A percentile compares a stretch with the other conserved stretches of the same genome.
These are phyloP conservation scores for Drosophila niveifrons DNA, from an alignment of 2,888 invertebrate genomes.

Conservation along the genomic window DNA sequence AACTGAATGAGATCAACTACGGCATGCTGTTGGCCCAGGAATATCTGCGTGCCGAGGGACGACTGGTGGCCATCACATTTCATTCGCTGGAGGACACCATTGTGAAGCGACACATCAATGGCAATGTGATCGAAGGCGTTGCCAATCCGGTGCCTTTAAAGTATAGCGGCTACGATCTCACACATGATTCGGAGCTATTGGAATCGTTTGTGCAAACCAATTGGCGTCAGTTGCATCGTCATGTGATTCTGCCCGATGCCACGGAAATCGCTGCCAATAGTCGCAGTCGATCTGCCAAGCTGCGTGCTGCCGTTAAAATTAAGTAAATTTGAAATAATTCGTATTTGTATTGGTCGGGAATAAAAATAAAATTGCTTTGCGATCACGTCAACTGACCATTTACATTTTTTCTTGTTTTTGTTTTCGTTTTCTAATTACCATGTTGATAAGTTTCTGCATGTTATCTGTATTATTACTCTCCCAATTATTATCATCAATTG, in stretches of 20 bases:
- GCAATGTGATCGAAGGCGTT: constrained; percentile 90
- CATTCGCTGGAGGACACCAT: constrained; percentile 97
- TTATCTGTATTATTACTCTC: constrained; percentile 25
- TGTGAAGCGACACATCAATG: constrained; percentile 94
- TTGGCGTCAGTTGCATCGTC: constrained; percentile 93
- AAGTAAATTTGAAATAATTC: constrained; percentile 58
- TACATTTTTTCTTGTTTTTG: neutral
- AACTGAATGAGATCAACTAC: constrained; percentile 97
- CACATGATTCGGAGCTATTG: constrained; percentile 88
- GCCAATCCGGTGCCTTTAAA: constrained; percentile 91
- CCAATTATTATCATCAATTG: constrained; percentile 64
- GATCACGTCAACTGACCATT: constrained; percentile 3
- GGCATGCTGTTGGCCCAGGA: constrained; percentile 92
- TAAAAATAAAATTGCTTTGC: constrained; percentile 28
- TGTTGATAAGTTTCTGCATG: constrained; percentile 31
- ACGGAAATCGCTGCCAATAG: constrained; percentile 93
- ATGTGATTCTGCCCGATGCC: constrained; percentile 90
- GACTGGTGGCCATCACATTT: constrained; percentile 93
- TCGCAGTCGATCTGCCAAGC: constrained; percentile 94
- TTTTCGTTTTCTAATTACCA: constrained; percentile 24
- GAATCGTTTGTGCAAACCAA: constrained; percentile 88
- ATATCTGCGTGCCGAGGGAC: constrained; percentile 92
- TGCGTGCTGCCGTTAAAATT: constrained; percentile 93
- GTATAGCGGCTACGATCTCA: constrained; percentile 88
- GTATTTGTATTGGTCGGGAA: constrained; percentile 48